Evolutionary conservation across 2,888 invertebrate genomes (phyloP), one percentile per base, ranked within the genome.

Genomic region (Fragum fragum): DNA sequence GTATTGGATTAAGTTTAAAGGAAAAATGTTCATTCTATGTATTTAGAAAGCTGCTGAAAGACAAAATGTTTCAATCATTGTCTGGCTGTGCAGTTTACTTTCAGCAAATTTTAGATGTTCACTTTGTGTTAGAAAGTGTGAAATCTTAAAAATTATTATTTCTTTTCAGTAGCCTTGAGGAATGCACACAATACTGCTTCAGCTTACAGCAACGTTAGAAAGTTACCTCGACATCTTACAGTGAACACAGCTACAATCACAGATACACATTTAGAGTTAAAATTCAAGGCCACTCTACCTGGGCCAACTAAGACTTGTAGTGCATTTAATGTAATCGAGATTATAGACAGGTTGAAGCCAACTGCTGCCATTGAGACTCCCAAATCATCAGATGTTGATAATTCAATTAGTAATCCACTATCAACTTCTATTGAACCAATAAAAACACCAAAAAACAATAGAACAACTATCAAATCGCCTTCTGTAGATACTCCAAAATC

Each of bases 281-380:
- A 26, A 5, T n/a, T 23, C 3, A 9, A 23, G 11, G 3, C 26
- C 3, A 23, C 11, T 2, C 14, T 11, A 29, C 32, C 16, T 11
- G 6, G 18, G 11, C 32, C 32, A 29, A 7, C 32, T 18, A 28
- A 32, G 1, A n/a, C 18, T 18, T 61, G 61, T 26, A 61, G 61
- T 61, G 23, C 61, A 6, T 32, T 61, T 32, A 61, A 61, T 32
- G 29, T 26, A 61, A 32, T n/a, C 1, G 61, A 61, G n/a, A 61
- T 61, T 9, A 21, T 6, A n/a, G 61, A 61, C 29, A 61, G 26
- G 14, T 11, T 32, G 11, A 61, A 61, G 18, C 61, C 61, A 29
- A 1, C 11, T 11, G 18, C 11, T 18, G 61, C 29, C 7, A 29
- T 61, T 29, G 61, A 61, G n/a, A 32, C 61, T 11, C 61, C 61